Base-by-base conservation (phyloP, 1,140 invertebrate genomes). In the Drosophila miranda region DNA sequence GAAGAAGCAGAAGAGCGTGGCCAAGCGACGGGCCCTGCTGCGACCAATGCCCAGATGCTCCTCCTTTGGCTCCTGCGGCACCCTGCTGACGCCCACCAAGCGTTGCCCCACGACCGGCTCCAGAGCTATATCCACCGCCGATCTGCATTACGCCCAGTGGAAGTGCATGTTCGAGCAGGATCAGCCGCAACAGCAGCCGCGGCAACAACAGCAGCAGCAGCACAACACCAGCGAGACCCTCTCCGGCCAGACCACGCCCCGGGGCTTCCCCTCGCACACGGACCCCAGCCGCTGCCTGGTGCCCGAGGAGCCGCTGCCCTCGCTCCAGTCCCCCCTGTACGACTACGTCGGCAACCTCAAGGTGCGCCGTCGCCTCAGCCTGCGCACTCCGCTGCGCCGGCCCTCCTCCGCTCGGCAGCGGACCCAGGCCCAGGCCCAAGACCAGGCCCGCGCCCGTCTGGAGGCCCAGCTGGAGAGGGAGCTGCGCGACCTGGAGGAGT, bases 31-130 rank as follows among this genome's bases (percentile, higher is more conserved):
- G 16, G 41, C 58, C 0, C 48, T 79, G 0, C 42, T 79, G 11
- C 79, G 83, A 3, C 84, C 83, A 46, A 88, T 88, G 83, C 83
- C 83, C 0, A 55, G 83, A 2, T 87, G 83, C 64, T 79, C 75
- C 6, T 87, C 83, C 11, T 87, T 70, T 1, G 83, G 82, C 21
- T 89, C 84, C 52, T 59, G 52, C 21, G 71, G 71, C 63, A 83
- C 58, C 0, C 34, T 86, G 26, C 42, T 87, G 44, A 76, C 83
- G 6, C 44, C 71, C 28, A 54, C 34, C 23, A 77, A 58, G 41
- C 41, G 57, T 19, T 50, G 19, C 30, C 45, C 46, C 1, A 34
- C 51, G 11, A 3, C 11, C 34, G 11, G 34, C 34, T 13, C 34
- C 13, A 11, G 34, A 1, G 8, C 34, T 4, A 8, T 8, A 38